Base-by-base conservation (phyloP, 1,140 invertebrate genomes). In the Leptonema lineaticorne region DNA sequence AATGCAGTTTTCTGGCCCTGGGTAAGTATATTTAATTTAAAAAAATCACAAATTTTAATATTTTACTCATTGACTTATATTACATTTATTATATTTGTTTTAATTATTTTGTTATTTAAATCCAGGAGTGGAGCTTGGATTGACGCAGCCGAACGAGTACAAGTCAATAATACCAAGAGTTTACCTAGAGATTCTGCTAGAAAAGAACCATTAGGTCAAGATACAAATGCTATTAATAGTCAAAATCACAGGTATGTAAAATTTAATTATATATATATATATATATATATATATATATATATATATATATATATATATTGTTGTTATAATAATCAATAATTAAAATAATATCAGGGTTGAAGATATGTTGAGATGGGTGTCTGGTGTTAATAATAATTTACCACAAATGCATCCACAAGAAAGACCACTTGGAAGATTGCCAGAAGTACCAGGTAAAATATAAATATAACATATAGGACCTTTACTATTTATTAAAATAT, bases 171-270 rank as follows among this genome's bases (percentile, higher is more conserved):
- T 67, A 88, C 82, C 72, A 88, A 91, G 67, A 93, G 91, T 37
- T 79, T 93, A 72, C 91, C 91, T 0, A 78, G 91, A 66, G 91
- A 92, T 74, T 84, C 83, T 30, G 85, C 89, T 58, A 83, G 92
- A 26, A 91, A 90, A 75, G 93, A 95, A 76, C 92, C 93, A 2
- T 75, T 95, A 37, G 92, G 92, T 7, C 90, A 92, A 79, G 88
- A 83, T 60, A 82, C 79, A 5, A 75, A 75, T 37, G 69, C 75
- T 37, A 77, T 76, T 18, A 75, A 75, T 67, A 75, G 75, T 70
- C 78, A 78, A 67, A 81, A 79, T 68, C 79, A 81, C 64, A 81
- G 79, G 79, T 80, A 45, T 33, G 27, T 56, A 28, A 11, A 57
- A 14, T 63, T 22, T 22, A n/a, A n/a, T n/a, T n/a, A n/a, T n/a